Percentiles rank a stretch among this genome's conserved stretches.
These are phyloP conservation scores for Prionace glauca DNA, from an alignment of 2,797 vertebrate species.

Conservation along the genomic window DNA sequence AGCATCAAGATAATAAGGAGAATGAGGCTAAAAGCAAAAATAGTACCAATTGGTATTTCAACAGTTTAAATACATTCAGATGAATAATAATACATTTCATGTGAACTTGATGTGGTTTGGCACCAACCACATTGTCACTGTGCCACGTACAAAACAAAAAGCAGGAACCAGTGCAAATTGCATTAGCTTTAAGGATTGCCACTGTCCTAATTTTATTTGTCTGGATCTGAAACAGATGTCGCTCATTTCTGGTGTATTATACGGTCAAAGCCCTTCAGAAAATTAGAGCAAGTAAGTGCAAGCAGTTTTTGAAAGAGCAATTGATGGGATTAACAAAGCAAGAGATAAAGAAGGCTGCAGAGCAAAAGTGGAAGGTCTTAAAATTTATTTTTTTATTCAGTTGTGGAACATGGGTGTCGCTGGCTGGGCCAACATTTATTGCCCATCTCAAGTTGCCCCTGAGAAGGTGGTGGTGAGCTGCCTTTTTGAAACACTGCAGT, in stretches of 20 bases:
- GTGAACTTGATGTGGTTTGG: not conserved
- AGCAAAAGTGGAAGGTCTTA: not conserved
- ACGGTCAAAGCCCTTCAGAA: not conserved
- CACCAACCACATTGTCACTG: conserved; percentile 8
- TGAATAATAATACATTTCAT: conserved; percentile 20
- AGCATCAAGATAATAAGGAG: not conserved
- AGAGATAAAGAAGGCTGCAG: not conserved
- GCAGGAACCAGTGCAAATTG: conserved; percentile 16
- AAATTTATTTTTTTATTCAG: not conserved
- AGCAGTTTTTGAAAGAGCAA: not conserved
- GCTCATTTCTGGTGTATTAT: not conserved
- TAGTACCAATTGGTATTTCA: not conserved
- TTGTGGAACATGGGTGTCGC: too few species aligned
- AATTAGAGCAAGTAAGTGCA: conserved; percentile 16
- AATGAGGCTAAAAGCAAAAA: not conserved
- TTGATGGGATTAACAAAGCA: not conserved
- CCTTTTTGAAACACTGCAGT: too few species aligned
- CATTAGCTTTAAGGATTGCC: conserved; percentile 15
- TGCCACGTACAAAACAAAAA: not conserved
- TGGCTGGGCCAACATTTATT: too few species aligned
- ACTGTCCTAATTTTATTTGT: conserved; percentile 31
- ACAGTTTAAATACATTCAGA: not conserved
- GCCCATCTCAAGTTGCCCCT: too few species aligned
- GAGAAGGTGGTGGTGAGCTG: too few species aligned
- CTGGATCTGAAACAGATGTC: conserved; percentile 2